A percentile compares a stretch with the other conserved stretches of the same genome.
Evolutionary conservation across 2,113 vertebrate genomes (phyloP).

Genomic region (Boulengeromyrus knoepffleri): DNA sequence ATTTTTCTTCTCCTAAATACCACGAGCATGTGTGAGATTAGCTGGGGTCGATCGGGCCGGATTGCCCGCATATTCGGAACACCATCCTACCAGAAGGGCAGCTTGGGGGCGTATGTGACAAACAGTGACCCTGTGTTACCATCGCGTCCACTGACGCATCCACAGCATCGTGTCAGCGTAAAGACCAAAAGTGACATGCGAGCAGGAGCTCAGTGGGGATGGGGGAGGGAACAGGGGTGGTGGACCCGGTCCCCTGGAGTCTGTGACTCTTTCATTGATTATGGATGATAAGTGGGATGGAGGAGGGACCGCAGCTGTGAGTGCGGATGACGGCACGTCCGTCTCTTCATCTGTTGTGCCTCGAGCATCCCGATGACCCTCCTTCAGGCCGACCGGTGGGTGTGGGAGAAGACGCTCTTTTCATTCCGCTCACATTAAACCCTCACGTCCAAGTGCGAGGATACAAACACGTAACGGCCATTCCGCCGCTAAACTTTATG

Average conservation of each 20-base stretch:
- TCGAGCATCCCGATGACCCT: background rate
- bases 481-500: background rate
- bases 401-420: background rate
- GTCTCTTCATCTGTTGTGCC: background rate
- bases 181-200: slow-evolving; percentile 47
- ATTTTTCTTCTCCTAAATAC: background rate
- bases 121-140: background rate
- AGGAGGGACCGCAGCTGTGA: background rate
- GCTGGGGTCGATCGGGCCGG: background rate
- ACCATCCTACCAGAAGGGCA: background rate
- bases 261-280: slow-evolving; percentile 56
- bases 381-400: no score
- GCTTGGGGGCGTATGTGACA: background rate
- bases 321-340: background rate
- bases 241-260: slow-evolving; percentile 42
- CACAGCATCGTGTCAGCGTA: slow-evolving; percentile 30
- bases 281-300: slow-evolving; percentile 34
- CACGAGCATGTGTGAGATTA: background rate
- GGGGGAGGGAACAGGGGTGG: background rate
- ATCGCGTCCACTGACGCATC: slow-evolving; percentile 22
- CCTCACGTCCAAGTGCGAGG: background rate
- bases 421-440: background rate
- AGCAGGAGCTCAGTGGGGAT: slow-evolving; percentile 37
- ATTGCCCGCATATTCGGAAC: background rate
- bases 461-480: slow-evolving; percentile 35